Evolutionary conservation across 2,797 vertebrate species (phyloP), one percentile per base, ranked within the genome.

Genomic region (Aldrovandia affinis): DNA sequence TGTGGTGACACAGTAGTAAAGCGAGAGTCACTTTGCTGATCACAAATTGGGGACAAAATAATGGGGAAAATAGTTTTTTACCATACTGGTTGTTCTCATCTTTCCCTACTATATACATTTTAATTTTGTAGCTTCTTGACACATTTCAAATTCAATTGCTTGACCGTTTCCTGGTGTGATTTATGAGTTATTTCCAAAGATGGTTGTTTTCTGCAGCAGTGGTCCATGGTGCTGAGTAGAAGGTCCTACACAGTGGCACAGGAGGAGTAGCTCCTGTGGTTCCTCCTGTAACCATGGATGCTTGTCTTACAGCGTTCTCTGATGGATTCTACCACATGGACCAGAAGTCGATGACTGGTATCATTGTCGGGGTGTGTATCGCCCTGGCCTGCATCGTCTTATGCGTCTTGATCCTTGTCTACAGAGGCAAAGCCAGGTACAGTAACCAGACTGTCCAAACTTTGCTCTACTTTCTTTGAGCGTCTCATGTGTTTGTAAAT

Each of bases 311-410:
- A 99, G 98, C 86, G 59, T 97, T 96, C 91, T 97, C 96, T 55
- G 93, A 96, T 77, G 93, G 94, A 15, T 98, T 97, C 91, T 98
- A 98, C 89, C 96, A 97, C 84, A 93, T 99, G 94, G 98, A 99
- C 93, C 96, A 97, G 87, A 97, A 94, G 83, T 98, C 97, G 0
- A 97, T 99, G 97, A 97, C 97, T 0, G 98, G 98, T 57, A 98
- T 99, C 86, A 94, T 97, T 30, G 96, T 97, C 2, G 98, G 98
- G 0, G 98, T 98, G 88, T 97, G 95, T 91, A 99, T 99, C 57
- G 98, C 98, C 73, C 90, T 99, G 90, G 96, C 96, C 82, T 99
- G 98, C 91, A 99, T 99, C 90, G 94, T 98, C 84, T 93, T 98
- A 91, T 99, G 98, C 77, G 92, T 96, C 77, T 94, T 99, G 88